Conservation (phyloP, 1,140 invertebrate genomes). For the Forficula auricularia region DNA sequence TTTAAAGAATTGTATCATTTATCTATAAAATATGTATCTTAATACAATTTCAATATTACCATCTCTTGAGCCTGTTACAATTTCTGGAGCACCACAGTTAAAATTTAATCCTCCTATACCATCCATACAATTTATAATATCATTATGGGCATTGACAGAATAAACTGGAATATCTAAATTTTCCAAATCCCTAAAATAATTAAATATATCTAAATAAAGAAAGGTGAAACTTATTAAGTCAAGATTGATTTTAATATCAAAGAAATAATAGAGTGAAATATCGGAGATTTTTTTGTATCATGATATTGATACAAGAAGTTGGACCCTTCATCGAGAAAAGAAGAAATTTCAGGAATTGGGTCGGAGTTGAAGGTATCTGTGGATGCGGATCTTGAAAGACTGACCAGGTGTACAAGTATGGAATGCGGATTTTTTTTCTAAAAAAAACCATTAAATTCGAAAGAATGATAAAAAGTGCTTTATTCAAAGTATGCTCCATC, state of each 20-base stretch:
- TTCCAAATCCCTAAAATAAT: constrained; percentile 60
- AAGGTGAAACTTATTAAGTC: background rate
- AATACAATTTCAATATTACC: constrained; percentile 32
- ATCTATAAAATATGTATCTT: background rate
- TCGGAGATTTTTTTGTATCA: background rate
- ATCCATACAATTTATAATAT: constrained; percentile 85
- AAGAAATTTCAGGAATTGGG: too few species aligned
- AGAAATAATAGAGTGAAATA: background rate
- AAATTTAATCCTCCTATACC: constrained; percentile 69
- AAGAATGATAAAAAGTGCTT: too few species aligned
- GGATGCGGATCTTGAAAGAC: too few species aligned
- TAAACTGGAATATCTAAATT: constrained; percentile 53
- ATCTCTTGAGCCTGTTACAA: constrained; percentile 84
- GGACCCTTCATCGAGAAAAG: too few species aligned
- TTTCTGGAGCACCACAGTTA: constrained; percentile 80
- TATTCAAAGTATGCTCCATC: too few species aligned
- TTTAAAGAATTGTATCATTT: too few species aligned
- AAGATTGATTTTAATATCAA: background rate
- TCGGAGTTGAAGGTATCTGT: too few species aligned
- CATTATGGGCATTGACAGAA: constrained; percentile 62
- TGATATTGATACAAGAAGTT: background rate
- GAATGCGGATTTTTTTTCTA: too few species aligned
- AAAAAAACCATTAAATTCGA: too few species aligned
- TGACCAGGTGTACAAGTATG: too few species aligned
- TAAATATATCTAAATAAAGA: background rate